A percentile compares a stretch with the other conserved stretches of the same genome.
phyloP scores from a whole-genome alignment of 2,888 invertebrate species.

The Euproctis similis region DNA sequence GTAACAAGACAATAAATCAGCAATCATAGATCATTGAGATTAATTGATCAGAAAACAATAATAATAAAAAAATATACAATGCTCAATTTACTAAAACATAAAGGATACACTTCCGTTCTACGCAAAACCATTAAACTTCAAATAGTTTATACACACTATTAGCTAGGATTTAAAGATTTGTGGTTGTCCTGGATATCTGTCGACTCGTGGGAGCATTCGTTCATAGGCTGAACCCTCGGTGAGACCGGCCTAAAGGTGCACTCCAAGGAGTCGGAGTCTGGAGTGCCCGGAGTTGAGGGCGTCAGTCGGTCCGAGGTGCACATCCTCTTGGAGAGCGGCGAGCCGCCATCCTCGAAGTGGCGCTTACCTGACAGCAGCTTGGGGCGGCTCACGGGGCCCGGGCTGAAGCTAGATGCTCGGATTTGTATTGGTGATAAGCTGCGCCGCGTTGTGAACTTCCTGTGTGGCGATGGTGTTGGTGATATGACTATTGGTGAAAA shows the following conservation, averaged over 20 bases:
- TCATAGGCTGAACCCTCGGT: conserved; percentile 53
- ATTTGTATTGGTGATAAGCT: conserved; percentile 93
- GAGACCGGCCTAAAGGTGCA: conserved; percentile 71
- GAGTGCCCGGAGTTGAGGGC: conserved; percentile 62
- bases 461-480: conserved; percentile 86
- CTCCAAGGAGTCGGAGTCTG: conserved; percentile 63
- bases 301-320: conserved; percentile 50
- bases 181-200: conserved; percentile 40
- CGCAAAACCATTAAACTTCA: conserved; percentile 27
- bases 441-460: conserved; percentile 87
- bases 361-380: conserved; percentile 75
- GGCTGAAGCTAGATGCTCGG: conserved; percentile 84
- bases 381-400: conserved; percentile 78
- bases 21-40: too few species aligned
- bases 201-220: conserved; percentile 36
- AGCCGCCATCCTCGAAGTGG: conserved; percentile 78
- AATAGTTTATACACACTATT: conserved; percentile 33
- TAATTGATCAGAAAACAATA: too few species aligned
- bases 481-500: conserved; percentile 77
- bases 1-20: too few species aligned
- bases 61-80: too few species aligned
- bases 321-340: conserved; percentile 56
- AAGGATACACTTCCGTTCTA: conserved; percentile 7
- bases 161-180: conserved; percentile 62
- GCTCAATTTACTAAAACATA: too few species aligned